These are phyloP conservation scores for Neuroterus valhalla DNA, from an alignment of 1,140 invertebrate species.

Conservation along the genomic window DNA sequence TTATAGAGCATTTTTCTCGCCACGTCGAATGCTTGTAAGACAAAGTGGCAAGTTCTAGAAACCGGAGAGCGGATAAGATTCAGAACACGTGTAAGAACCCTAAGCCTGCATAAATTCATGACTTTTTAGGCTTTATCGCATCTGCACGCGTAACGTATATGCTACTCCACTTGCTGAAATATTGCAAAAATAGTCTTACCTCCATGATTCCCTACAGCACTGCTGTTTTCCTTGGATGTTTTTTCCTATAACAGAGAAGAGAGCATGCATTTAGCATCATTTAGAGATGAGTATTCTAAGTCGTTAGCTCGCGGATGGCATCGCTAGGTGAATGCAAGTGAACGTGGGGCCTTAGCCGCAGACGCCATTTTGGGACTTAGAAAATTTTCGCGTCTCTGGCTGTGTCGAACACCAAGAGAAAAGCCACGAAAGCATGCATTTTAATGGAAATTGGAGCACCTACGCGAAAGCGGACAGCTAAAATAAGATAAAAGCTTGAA, in stretches of 20 bases:
- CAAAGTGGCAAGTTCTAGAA: not conserved
- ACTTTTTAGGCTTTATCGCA: slow-evolving; percentile 15
- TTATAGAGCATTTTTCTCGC: not conserved
- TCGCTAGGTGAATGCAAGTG: slow-evolving; percentile 42
- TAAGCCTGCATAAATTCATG: not conserved
- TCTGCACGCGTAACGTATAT: not conserved
- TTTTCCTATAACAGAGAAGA: slow-evolving; percentile 68
- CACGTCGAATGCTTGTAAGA: not conserved
- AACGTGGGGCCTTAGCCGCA: slow-evolving; percentile 79
- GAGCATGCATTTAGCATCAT: slow-evolving; percentile 31
- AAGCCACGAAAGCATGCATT: slow-evolving; percentile 47
- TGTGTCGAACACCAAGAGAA: slow-evolving; percentile 60
- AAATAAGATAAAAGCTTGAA: slow-evolving; percentile 38
- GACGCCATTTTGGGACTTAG: slow-evolving; percentile 91
- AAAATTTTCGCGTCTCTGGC: slow-evolving; percentile 80
- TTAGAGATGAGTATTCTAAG: slow-evolving; percentile 39
- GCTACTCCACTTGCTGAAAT: not conserved
- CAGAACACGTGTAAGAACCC: not conserved
- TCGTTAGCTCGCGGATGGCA: slow-evolving; percentile 21
- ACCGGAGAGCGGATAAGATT: not conserved
- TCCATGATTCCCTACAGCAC: slow-evolving; percentile 66
- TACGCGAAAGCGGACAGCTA: not conserved
- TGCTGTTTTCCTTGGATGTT: slow-evolving; percentile 69
- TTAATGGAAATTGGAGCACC: slow-evolving; percentile 50
- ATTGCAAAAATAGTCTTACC: slow-evolving; percentile 61